These are phyloP conservation scores for Parambassis ranga DNA, from an alignment of 2,797 vertebrate species.

Conservation along the genomic window DNA sequence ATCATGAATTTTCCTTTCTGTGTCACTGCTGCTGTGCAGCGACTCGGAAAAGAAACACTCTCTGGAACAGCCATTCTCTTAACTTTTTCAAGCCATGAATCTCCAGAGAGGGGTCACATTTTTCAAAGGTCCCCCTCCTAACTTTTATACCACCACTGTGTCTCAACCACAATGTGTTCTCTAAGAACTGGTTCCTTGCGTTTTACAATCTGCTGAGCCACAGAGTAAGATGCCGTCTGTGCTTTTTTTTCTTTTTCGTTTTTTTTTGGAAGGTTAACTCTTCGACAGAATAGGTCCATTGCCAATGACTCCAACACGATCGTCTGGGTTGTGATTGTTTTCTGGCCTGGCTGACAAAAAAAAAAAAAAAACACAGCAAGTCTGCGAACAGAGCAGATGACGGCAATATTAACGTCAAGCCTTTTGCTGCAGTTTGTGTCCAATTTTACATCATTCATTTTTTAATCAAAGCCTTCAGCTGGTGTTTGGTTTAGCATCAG, in stretches of 20 bases:
- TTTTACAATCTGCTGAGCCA: neutral
- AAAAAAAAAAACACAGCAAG: too few species aligned
- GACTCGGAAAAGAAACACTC: neutral
- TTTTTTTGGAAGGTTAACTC: too few species aligned
- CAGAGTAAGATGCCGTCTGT: neutral
- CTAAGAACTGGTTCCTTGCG: neutral
- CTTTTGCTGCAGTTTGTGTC: too few species aligned
- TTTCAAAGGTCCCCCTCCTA: neutral
- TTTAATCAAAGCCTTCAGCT: too few species aligned
- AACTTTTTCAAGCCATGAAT: neutral
- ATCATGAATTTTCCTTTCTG: neutral
- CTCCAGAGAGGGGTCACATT: neutral
- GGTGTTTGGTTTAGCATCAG: too few species aligned
- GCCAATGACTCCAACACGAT: too few species aligned
- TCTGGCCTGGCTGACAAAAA: too few species aligned
- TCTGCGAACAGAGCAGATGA: too few species aligned
- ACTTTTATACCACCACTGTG: neutral
- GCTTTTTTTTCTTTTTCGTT: neutral
- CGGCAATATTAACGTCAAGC: too few species aligned
- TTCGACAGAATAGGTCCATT: too few species aligned
- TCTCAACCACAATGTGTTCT: neutral
- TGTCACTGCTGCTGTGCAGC: neutral
- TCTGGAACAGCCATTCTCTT: neutral
- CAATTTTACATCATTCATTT: too few species aligned
- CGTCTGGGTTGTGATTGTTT: too few species aligned